These are phyloP conservation scores for Mellilla xanthometata DNA, from an alignment of 2,888 invertebrate genomes.

Conservation along the genomic window DNA sequence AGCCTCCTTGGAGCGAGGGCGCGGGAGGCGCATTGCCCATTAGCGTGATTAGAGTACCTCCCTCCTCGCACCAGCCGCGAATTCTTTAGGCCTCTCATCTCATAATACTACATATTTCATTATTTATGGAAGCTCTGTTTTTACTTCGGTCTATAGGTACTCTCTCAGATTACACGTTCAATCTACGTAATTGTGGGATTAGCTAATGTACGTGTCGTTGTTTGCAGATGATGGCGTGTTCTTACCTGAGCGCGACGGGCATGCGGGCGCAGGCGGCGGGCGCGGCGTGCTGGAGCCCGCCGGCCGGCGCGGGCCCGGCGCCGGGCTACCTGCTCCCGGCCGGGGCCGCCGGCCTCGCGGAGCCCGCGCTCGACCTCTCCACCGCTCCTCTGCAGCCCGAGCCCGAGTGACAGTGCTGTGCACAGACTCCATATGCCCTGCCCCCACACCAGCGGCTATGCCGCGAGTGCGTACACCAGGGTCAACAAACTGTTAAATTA, in stretches of 20 bases:
- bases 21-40: constrained; percentile 80
- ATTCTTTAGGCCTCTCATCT: constrained; percentile 80
- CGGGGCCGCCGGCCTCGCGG: too few relatives aligned
- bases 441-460: neutral
- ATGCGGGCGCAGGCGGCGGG: constrained; percentile 53
- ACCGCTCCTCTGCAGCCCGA: too few relatives aligned
- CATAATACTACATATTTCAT: constrained; percentile 81
- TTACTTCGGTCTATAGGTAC: constrained; percentile 46
- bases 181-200: constrained; percentile 53
- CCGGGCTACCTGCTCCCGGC: too few relatives aligned
- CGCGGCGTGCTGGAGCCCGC: constrained; percentile 70
- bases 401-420: constrained; percentile 76
- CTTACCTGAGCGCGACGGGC: constrained; percentile 68
- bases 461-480: constrained; percentile 29
- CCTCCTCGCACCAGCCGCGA: constrained; percentile 60
- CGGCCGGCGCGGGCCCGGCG: constrained; percentile 43
- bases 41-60: constrained; percentile 78
- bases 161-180: constrained; percentile 66
- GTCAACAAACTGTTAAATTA: constrained; percentile 69
- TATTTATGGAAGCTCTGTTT: constrained; percentile 78
- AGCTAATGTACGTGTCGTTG: constrained; percentile 32
- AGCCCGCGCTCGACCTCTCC: constrained; percentile 67
- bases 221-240: constrained; percentile 81
- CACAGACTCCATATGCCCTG: constrained; percentile 51
- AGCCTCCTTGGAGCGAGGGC: constrained; percentile 57